Percentiles rank a stretch among this genome's conserved stretches.
Evolutionary conservation across 2,113 vertebrate species (phyloP).

Genomic region (Rafetus swinhoei): DNA sequence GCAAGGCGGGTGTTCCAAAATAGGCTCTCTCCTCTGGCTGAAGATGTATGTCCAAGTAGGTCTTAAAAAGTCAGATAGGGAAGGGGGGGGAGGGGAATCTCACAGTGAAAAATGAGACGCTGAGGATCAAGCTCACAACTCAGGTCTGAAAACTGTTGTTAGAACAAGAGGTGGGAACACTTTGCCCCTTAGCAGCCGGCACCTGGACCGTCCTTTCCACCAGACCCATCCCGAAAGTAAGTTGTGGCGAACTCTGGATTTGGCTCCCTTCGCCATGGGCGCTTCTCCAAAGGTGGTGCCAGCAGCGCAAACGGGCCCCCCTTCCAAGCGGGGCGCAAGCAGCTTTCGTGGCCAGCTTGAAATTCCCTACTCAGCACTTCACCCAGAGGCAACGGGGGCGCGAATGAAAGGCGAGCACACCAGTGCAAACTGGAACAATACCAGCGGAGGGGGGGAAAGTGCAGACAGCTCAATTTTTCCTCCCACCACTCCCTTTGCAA

Average conservation of each 20-base stretch:
- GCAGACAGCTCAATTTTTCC: conserved; percentile 92
- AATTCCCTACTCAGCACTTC: not conserved
- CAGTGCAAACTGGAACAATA: conserved; percentile 28
- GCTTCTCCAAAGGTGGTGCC: not conserved
- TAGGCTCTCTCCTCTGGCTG: not conserved
- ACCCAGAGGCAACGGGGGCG: not conserved
- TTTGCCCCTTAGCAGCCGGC: conserved; percentile 10
- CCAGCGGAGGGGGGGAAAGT: conserved; percentile 17
- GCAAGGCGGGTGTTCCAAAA: not conserved
- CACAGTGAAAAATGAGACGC: not conserved
- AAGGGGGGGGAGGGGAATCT: accelerated
- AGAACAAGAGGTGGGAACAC: conserved; percentile 39
- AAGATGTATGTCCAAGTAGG: conserved; percentile 8
- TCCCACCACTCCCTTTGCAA: conserved; percentile 83
- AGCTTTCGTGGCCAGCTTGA: not conserved
- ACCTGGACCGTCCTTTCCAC: not conserved
- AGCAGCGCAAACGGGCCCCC: not conserved
- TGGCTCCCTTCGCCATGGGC: not conserved
- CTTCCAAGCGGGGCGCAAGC: conserved; percentile 11
- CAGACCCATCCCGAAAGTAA: not conserved
- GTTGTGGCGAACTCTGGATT: not conserved
- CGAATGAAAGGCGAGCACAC: not conserved
- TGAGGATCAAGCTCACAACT: not conserved
- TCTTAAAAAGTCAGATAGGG: not conserved
- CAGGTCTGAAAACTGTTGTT: not conserved